Evolutionary conservation across 2,797 vertebrate species (phyloP), one percentile per base, ranked within the genome.

Genomic region (Arrhamphus sclerolepis): DNA sequence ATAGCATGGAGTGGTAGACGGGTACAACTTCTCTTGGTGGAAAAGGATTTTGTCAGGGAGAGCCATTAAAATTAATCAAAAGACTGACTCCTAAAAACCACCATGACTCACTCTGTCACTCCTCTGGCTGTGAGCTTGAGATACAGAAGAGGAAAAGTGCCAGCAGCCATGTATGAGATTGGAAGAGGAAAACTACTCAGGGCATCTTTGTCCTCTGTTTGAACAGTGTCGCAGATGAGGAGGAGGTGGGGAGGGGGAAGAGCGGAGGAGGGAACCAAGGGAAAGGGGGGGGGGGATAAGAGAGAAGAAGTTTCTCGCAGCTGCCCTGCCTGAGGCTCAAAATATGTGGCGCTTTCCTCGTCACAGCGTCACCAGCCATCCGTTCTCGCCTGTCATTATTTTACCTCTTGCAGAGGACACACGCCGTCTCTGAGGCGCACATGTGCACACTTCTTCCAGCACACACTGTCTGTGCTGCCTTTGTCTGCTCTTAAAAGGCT

Each of bases 1-100:
- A 62, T 58, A 60, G 46, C 34, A 3, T 69, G 34, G 57, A 29
- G 48, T 62, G 68, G 71, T 26, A 59, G 58, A 57, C 58, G 44
- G 34, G 53, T 81, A 68, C 19, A 51, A 52, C 28, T 17, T 71
- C 44, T 58, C 51, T 62, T 19, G 2, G 34, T 59, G 55, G 57
- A 61, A 41, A 68, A 5, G 19, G 21, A 64, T 77, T 85, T 80
- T 72, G 56, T 74, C 49, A 38, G 69, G 54, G 72, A 85, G 81
- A 78, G 80, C 75, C 83, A 88, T 90, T 90, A 84, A 86, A 88
- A 89, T 87, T 72, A 84, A 87, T 89, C 82, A 88, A 89, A 89
- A 87, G 87, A 82, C 74, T 62, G 49, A 62, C 69, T 79, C 31
- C 63, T 85, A 86, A 77, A 80, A 84, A 73, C 48, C 71, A 26